Base-by-base conservation (phyloP, 2,797 vertebrate species). In the Muscicapa comitata region DNA sequence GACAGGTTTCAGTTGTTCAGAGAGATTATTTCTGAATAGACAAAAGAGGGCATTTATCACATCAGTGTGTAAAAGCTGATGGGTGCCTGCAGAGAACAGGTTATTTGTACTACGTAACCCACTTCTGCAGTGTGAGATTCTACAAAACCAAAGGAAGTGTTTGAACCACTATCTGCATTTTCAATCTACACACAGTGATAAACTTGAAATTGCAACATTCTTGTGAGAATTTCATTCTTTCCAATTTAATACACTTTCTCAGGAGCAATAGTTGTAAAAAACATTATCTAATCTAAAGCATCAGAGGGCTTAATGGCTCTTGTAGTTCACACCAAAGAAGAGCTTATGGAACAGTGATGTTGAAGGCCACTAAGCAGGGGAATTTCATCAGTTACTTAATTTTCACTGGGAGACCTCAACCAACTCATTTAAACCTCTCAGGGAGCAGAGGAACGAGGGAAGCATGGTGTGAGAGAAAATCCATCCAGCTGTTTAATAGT, bases 401-500 rank as follows among this genome's bases (percentile, higher is more conserved):
- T 79, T 93, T 90, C 67, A 74, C 62, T 38, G 74, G 55, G 51
- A 71, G 38, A 81, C 79, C 71, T 67, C 79, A 75, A n/a, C 59
- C 31, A 67, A 83, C 72, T 87, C 58, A 86, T 75, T 55, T 67
- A 59, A 73, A 71, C 63, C 83, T 66, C 62, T 53, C 25, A 10
- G 47, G 85, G 68, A 58, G 43, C n/a, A 26, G 40, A 93, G 70
- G 84, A 77, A 87, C 4, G 65, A 95, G 75, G 84, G 66, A 61
- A 38, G 54, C 35, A 26, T 5, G 35, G 18, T 58, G 55, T 37
- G 28, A 81, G 51, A 58, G 90, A 67, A 59, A 74, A 84, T 57
- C 35, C 80, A 90, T 51, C 90, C 86, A 26, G 91, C 58, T 92
- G 81, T 92, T 94, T 78, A 82, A 70, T 85, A 96, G 85, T 74